Evolutionary conservation across 2,797 vertebrate genomes (phyloP), one percentile per base, ranked within the genome.

Genomic region (Sternotherus odoratus): DNA sequence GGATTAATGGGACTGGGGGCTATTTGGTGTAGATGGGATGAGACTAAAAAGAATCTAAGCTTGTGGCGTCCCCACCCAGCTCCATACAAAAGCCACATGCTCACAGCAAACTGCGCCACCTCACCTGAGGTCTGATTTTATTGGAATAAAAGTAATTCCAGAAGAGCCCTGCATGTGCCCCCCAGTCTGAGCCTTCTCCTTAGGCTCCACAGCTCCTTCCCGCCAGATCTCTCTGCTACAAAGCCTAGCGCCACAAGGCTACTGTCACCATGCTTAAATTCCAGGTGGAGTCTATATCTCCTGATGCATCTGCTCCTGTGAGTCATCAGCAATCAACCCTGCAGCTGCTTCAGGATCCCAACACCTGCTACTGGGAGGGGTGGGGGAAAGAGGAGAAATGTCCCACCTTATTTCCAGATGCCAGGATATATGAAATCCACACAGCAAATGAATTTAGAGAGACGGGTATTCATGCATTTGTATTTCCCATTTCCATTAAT

Each of bases 271-370:
- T 81, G 46, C 77, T 87, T 13, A 74, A 0, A 72, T 94, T 0
- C 28, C 26, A 56, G 69, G 69, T 53, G 87, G 84, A 87, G 78
- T 79, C 60, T 11, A 66, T 84, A 88, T 43, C 43, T 43, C 43
- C 86, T 54, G 39, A n/a, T 33, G 81, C 75, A 82, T 53, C 78
- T 92, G 89, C 82, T 91, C 83, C 56, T 57, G 33, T 90, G 94
- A 78, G 91, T 63, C 84, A 93, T 50, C 0, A 91, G 89, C 89
- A 92, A 1, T 5, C 72, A 85, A 79, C 23, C 23, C 23, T 82
- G 56, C 86, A 95, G 81, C 81, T 92, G 88, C 91, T 92, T 83
- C 84, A 83, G 91, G 87, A 89, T 84, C 94, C 66, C 93, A 43
- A 91, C 96, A 75, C 48, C 84, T 93, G 74, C 74, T 85, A 80